Evolutionary conservation across 2,797 vertebrate genomes (phyloP), one percentile per base, ranked within the genome.

Genomic region (Onychomys leucogaster): DNA sequence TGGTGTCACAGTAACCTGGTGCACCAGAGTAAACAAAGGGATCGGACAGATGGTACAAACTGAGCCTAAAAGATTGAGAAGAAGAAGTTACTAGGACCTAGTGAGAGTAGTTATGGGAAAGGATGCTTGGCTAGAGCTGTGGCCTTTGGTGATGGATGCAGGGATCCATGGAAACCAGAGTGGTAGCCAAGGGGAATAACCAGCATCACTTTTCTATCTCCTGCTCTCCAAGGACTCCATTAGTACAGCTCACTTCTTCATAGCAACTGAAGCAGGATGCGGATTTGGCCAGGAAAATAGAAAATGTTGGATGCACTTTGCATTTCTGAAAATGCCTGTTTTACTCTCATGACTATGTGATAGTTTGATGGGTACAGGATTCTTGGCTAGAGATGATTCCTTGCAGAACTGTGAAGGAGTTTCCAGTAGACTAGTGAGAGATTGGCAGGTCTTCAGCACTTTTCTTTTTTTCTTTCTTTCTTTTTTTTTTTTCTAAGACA

Each of bases 311-410:
- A 52, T 29, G 52, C 29, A 29, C 2, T 88, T 83, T 52, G 32
- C 4, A 27, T 71, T n/a, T 61, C 57, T 46, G 41, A 67, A 80
- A 63, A 90, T 25, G 27, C 19, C 85, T 81, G 34, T 78, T 94
- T 85, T 86, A 37, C 34, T 94, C 29, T 93, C 43, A 43, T 67
- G 34, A 3, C 52, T 89, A 46, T 73, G 63, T 13, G 83, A 77
- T 52, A 77, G 25, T 86, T 76, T 78, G 69, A 63, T 87, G 12
- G 27, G 16, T 57, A 34, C 16, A 78, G 82, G 69, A 78, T 94
- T 85, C 55, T 80, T 41, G 59, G 87, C 67, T 78, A 75, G 73
- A 75, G 82, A 52, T 71, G 29, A 88, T 93, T 94, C 65, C 46
- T 55, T 52, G 46, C 6, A 55, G 63, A 93, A 95, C 34, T 41